Percentiles rank a stretch among this genome's conserved stretches.
Evolutionary conservation across 2,113 vertebrate genomes (phyloP).

Genomic region (Ammodramus savannarum): DNA sequence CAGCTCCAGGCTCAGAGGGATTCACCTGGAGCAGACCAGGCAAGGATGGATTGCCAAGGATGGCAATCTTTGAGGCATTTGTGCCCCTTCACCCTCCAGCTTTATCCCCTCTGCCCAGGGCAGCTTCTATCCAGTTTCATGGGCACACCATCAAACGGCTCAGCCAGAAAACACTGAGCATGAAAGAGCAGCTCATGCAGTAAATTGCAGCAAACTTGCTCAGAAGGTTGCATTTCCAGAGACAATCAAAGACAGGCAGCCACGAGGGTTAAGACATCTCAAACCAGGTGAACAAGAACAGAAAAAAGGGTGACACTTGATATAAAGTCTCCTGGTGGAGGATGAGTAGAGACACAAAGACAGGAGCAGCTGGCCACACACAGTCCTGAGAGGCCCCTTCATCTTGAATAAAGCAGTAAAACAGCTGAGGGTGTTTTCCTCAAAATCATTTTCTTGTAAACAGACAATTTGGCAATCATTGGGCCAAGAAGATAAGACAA

Average conservation of each 20-base stretch:
- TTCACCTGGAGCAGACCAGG: background rate
- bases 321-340: background rate
- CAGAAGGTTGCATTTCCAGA: background rate
- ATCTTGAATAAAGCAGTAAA: background rate
- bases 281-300: background rate
- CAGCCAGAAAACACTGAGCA: background rate
- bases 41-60: background rate
- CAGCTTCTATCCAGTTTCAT: background rate
- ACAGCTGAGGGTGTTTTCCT: rapidly evolving
- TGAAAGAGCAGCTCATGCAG: background rate
- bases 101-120: background rate
- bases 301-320: background rate
- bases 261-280: background rate
- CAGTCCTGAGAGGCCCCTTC: background rate
- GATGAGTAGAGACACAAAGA: background rate
- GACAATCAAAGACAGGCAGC: background rate
- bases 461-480: background rate
- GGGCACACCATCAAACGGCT: background rate
- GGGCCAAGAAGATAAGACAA: background rate
- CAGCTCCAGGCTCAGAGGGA: background rate
- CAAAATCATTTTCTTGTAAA: background rate
- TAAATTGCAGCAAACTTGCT: background rate
- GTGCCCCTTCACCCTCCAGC: background rate
- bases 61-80: background rate
- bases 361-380: background rate